Evolutionary conservation across 2,888 invertebrate species (phyloP).

Genomic region (Agrochola lota): DNA sequence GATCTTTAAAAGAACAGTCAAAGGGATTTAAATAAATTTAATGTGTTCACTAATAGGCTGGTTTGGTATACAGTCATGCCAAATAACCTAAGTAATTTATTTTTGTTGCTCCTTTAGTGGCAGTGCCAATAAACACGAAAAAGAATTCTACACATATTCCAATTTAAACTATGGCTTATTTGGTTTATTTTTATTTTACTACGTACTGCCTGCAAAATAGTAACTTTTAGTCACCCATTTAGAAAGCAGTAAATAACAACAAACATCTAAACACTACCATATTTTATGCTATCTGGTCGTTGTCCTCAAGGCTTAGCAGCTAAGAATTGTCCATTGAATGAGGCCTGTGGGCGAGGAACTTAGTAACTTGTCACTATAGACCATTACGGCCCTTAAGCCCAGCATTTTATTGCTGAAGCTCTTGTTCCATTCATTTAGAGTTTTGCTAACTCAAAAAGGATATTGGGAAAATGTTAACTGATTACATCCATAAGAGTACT

Average conservation of each 20-base stretch:
- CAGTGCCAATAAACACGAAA: not conserved
- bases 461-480: not conserved
- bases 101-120: not conserved
- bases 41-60: not conserved
- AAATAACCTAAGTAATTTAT: not conserved
- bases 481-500: not conserved
- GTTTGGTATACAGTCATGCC: not conserved
- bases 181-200: not conserved
- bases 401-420: slow-evolving; percentile 41
- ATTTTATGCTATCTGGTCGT: slow-evolving; percentile 40
- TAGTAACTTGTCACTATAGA: slow-evolving; percentile 43
- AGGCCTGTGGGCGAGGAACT: slow-evolving; percentile 55
- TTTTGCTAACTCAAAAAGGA: slow-evolving; percentile 11
- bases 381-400: slow-evolving; percentile 46
- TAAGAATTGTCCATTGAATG: slow-evolving; percentile 40
- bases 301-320: slow-evolving; percentile 19
- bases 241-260: slow-evolving; percentile 2
- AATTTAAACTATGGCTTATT: not conserved
- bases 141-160: not conserved
- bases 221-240: slow-evolving; percentile 2
- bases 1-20: slow-evolving; percentile 6
- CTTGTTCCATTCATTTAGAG: slow-evolving; percentile 35
- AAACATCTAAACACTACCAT: slow-evolving; percentile 23
- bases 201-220: not conserved
- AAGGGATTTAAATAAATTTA: not conserved